Evolutionary conservation across 2,797 vertebrate species (phyloP), one percentile per base, ranked within the genome.

Genomic region (Telmatherina bonti): DNA sequence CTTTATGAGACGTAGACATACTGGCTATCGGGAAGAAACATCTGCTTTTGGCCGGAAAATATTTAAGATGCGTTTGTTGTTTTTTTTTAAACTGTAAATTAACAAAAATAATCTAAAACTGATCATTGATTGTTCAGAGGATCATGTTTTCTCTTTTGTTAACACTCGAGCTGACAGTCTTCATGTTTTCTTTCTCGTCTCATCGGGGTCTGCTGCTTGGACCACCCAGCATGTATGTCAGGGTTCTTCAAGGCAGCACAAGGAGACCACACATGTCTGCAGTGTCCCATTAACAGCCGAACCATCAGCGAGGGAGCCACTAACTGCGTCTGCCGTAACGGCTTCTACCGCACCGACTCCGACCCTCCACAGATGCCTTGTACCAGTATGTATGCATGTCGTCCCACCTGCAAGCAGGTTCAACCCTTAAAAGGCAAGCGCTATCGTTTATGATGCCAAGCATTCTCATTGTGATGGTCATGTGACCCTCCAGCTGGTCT

Each of bases 221-320:
- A 27, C 24, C 18, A 57, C 49, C 22, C 91, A 99, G 97, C 95
- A 20, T 99, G 97, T 79, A 86, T 93, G 0, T 95, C 93, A 0
- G 96, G 97, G 51, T 97, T 90, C n/a, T 99, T 97, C 90, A 99
- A 99, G 85, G 92, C 95, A 62, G 94, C 93, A 79, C 97, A 99
- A 74, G 97, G 97, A n/a, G 96, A 97, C 1, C 93, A 96, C 58
- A 89, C 88, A 7, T 99, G 97, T 26, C 67, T 94, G 29, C 96
- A 96, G 78, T 99, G 97, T 49, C 97, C 97, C 1, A 95, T 96
- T 78, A 98, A 98, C 92, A 99, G 97, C 91, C 93, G 96, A 62
- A 99, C 97, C 1, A 96, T 94, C 51, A 96, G 91, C 0, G 96
- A 97, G 59, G 97, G 96, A 2, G 96, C 97, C 54, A 97, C 95